Base-by-base conservation (phyloP, 2,797 vertebrate species). In the Oophaga sylvatica region DNA sequence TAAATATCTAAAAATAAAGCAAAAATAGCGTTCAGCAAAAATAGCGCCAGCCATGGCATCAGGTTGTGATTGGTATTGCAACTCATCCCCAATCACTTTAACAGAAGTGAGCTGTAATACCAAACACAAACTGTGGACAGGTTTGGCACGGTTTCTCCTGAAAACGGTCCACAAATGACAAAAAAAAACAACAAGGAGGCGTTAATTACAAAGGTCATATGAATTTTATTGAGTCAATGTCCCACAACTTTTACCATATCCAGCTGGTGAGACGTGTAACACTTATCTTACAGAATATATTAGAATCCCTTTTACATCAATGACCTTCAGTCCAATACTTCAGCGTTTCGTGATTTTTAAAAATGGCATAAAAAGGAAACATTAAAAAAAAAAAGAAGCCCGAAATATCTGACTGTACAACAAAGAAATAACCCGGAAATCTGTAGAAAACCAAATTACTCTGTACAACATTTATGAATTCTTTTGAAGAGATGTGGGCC, bases 351-450 rank as follows among this genome's bases (percentile, higher is more conserved):
- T 41, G 48, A 57, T 86, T 41, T 41, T 79, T n/a, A 35, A 84
- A 83, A 76, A 86, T 79, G 84, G 73, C 20, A 83, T 89, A 83
- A 89, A 89, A 81, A 82, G 53, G 22, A 45, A 89, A 86, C 53
- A 62, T 68, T 57, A 79, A 57, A 84, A 77, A 41, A 53, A 53
- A 8, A 53, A 53, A 53, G 12, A 77, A 41, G 19, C 57, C 48
- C 17, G n/a, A 76, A 57, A 81, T 20, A 83, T 71, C 31, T 91
- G 90, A 92, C 92, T 95, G 93, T 94, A 95, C 92, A 93, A 91
- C 91, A 92, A 91, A 93, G 91, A 92, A 89, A 90, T 85, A 89
- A 92, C 90, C 87, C 83, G 91, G 85, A 91, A 90, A 88, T 90
- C 81, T 89, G 89, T 92, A 92, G 89, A 89, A 95, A 91, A 60